Base-by-base conservation (phyloP, 1,140 invertebrate genomes). In the Drosophila pandora region DNA sequence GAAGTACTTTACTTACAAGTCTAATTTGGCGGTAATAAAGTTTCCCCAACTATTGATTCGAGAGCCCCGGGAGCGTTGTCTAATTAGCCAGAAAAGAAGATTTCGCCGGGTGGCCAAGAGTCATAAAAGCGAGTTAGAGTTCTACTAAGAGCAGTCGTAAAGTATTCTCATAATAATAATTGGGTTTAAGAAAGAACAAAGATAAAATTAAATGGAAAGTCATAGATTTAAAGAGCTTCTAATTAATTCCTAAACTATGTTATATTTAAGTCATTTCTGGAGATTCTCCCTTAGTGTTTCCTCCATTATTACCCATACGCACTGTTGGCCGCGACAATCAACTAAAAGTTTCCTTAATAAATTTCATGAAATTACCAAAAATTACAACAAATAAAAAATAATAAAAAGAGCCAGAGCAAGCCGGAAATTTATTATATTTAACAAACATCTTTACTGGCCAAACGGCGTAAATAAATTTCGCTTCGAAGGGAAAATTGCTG, bases 361-460 rank as follows among this genome's bases (percentile, higher is more conserved):
- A 77, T 77, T 77, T 45, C 28, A 32, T 52, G 45, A 54, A 74
- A 79, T 50, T 79, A 73, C 62, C 10, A 50, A 49, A 76, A 76
- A 61, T 70, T 70, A 70, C 48, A 22, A 32, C 64, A 43, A n/a
- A 52, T 52, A 58, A 45, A 58, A 37, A 23, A 73, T 47, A 70
- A 65, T 34, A n/a, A 9, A 21, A 10, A 30, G 32, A 30, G 28
- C 37, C 17, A 64, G 30, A 12, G 37, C n/a, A 64, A 43, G 34
- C 71, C 71, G 58, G 54, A 75, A 73, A 81, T 82, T 81, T 81
- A 81, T 81, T 81, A 68, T 81, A 63, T 81, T 81, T 76, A 76
- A 76, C 57, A 71, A 81, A 81, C 73, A 82, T 81, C 59, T 69
- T 82, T 60, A 69, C 67, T 69, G 65, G 68, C 30, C 62, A 73